A percentile compares a stretch with the other conserved stretches of the same genome.
Evolutionary conservation across 1,140 invertebrate genomes (phyloP).

Genomic region (Calephelis nemesis): DNA sequence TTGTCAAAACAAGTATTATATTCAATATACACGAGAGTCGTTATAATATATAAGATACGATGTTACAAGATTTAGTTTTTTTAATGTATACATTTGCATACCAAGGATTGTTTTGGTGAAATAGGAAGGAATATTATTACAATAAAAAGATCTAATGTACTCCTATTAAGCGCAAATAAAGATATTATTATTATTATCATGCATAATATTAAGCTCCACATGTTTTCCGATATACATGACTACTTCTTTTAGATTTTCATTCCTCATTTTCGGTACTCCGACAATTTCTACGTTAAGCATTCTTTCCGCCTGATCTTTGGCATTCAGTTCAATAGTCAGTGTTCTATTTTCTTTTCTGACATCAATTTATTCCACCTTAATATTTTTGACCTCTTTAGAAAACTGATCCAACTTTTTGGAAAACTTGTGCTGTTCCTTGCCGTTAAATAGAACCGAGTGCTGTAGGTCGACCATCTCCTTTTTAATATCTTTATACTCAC

Average conservation of each 20-base stretch:
- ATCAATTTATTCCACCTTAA: not conserved
- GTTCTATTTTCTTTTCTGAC: not conserved
- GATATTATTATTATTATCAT: too few relatives aligned
- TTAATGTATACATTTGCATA: too few relatives aligned
- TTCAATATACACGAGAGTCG: too few relatives aligned
- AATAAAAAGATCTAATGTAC: too few relatives aligned
- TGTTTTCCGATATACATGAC: not conserved
- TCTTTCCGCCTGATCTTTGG: not conserved
- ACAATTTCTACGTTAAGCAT: conserved; percentile 14
- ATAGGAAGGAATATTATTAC: too few relatives aligned
- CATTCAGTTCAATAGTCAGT: not conserved
- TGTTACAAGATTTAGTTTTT: too few relatives aligned
- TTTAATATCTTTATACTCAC: not conserved
- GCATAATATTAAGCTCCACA: not conserved
- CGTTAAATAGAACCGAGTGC: not conserved
- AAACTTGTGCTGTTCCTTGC: not conserved
- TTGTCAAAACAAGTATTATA: too few relatives aligned
- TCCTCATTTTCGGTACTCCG: conserved; percentile 5
- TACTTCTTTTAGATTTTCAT: not conserved
- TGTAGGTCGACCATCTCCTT: not conserved
- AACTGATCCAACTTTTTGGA: not conserved
- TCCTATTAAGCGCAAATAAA: too few relatives aligned
- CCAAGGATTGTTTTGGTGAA: too few relatives aligned
- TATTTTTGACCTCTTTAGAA: not conserved
- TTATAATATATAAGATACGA: too few relatives aligned